Conservation (phyloP, 2,888 invertebrate genomes). For the Chorisops tibialis region DNA sequence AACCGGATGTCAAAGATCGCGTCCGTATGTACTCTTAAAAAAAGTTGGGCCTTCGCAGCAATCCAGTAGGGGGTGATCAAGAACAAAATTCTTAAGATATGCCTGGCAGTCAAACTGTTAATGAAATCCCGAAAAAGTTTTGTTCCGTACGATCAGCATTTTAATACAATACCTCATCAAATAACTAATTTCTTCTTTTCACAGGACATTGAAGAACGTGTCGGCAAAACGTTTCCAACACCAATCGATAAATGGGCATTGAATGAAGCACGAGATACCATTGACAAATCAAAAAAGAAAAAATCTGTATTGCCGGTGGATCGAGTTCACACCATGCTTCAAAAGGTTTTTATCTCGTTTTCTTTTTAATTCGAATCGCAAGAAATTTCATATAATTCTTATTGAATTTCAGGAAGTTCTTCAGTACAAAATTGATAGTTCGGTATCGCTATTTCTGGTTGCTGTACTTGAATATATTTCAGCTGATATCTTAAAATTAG, state of each 20-base stretch:
- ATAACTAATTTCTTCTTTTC: conserved; percentile 28
- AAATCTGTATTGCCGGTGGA: conserved; percentile 81
- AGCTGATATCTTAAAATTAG: conserved; percentile 90
- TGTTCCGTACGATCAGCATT: too few relatives aligned
- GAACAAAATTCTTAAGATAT: too few relatives aligned
- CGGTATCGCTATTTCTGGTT: conserved; percentile 85
- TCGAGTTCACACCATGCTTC: conserved; percentile 82
- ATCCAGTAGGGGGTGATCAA: too few relatives aligned
- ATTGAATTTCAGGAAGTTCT: conserved; percentile 69
- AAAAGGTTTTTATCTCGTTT: conserved; percentile 58
- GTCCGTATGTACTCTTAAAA: too few relatives aligned
- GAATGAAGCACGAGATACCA: conserved; percentile 80
- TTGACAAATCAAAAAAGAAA: conserved; percentile 73
- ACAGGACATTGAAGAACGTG: conserved; percentile 90
- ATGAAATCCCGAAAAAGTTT: too few relatives aligned
- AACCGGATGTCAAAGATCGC: too few relatives aligned
- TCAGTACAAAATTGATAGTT: conserved; percentile 80
- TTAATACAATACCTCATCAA: not conserved
- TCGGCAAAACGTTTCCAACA: conserved; percentile 88
- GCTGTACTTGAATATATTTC: conserved; percentile 94
- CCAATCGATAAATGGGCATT: conserved; percentile 94
- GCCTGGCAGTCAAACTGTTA: too few relatives aligned
- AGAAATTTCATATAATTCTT: not conserved
- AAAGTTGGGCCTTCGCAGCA: too few relatives aligned
- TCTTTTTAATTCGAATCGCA: not conserved